These are phyloP conservation scores for Anoplius nigerrimus DNA, from an alignment of 2,888 invertebrate genomes.

Conservation along the genomic window DNA sequence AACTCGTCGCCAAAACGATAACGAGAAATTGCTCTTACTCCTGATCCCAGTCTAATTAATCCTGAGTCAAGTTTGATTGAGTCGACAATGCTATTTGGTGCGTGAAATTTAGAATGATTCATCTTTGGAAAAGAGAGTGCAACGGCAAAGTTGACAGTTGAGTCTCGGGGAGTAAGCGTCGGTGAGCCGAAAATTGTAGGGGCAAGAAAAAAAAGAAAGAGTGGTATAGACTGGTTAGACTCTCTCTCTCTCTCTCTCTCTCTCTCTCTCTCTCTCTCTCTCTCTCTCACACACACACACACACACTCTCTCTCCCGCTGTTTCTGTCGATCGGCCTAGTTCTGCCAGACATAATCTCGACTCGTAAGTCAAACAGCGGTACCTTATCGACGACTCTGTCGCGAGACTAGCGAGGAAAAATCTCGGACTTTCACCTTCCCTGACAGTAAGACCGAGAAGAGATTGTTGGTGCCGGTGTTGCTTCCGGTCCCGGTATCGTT, in stretches of 20 bases:
- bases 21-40: conserved; percentile 29
- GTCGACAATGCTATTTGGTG: conserved; percentile 22
- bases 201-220: too few species aligned
- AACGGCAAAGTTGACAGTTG: too few species aligned
- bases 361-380: conserved; percentile 37
- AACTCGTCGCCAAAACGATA: conserved; percentile 52
- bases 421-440: conserved; percentile 26
- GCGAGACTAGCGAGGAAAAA: conserved; percentile 3
- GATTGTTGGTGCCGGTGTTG: too few species aligned
- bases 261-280: not conserved
- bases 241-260: not conserved
- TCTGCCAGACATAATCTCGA: conserved; percentile 30
- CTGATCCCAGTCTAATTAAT: conserved; percentile 40
- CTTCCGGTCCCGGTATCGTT: too few species aligned
- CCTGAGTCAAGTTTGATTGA: conserved; percentile 45
- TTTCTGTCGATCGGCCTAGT: not conserved
- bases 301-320: not conserved
- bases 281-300: too few species aligned
- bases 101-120: conserved; percentile 19
- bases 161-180: too few species aligned
- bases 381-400: conserved; percentile 23
- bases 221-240: too few species aligned
- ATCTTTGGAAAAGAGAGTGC: not conserved
- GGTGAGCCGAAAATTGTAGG: too few species aligned
- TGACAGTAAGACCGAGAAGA: too few species aligned